Percentiles rank a stretch among this genome's conserved stretches.
Evolutionary conservation across 1,140 invertebrate species (phyloP).

Genomic region (Rhizoglyphus robini): DNA sequence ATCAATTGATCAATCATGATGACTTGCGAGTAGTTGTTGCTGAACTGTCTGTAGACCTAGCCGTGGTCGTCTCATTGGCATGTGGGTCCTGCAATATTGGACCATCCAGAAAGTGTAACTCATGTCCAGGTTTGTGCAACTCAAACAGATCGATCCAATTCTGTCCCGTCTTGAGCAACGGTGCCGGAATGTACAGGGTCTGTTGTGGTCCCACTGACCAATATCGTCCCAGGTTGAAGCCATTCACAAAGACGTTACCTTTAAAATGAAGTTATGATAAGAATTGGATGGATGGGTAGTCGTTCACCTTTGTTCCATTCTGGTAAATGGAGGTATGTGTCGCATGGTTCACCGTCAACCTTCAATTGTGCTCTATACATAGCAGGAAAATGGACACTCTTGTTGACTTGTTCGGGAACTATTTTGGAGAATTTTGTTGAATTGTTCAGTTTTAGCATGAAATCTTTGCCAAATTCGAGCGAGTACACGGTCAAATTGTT

Average conservation of each 20-base stretch:
- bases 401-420: background rate
- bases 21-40: too few relatives aligned
- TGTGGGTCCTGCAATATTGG: too few relatives aligned
- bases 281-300: too few relatives aligned
- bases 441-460: background rate
- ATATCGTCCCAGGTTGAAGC: constrained; percentile 56
- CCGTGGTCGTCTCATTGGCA: too few relatives aligned
- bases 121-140: background rate
- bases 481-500: background rate
- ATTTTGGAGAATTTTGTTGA: too few relatives aligned
- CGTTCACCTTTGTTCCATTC: constrained; percentile 58
- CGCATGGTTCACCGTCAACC: constrained; percentile 27
- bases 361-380: background rate
- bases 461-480: background rate
- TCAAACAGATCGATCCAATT: constrained; percentile 20
- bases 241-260: constrained; percentile 57
- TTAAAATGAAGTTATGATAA: too few relatives aligned
- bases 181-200: constrained; percentile 54
- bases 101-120: background rate
- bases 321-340: constrained; percentile 50
- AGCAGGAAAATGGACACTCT: background rate
- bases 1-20: too few relatives aligned
- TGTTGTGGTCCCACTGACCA: constrained; percentile 62
- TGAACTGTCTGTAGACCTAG: too few relatives aligned
- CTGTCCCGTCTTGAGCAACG: constrained; percentile 32